These are phyloP conservation scores for Trileptium ribeirensis DNA, from an alignment of 2,888 invertebrate genomes.

Conservation along the genomic window DNA sequence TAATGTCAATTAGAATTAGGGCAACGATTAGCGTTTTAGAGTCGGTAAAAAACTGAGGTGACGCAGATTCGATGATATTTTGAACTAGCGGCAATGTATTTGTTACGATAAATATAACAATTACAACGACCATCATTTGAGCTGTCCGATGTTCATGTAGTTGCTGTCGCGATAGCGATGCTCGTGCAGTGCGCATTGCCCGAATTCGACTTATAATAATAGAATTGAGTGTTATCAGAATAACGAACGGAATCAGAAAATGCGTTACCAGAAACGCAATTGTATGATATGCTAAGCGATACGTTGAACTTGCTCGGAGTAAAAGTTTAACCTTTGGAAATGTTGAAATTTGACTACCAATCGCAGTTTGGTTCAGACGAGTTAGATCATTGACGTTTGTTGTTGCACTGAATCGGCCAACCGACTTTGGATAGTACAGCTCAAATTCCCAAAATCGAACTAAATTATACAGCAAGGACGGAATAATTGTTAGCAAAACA, in stretches of 20 bases:
- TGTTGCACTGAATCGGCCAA: neutral
- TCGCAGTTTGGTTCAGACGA: neutral
- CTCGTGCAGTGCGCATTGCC: neutral
- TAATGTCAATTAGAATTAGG: conserved; percentile 1
- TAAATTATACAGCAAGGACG: neutral
- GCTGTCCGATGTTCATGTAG: conserved; percentile 9
- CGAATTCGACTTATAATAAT: neutral
- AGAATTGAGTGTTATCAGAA: neutral
- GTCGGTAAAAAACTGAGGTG: neutral
- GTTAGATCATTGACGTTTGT: neutral
- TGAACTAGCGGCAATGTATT: conserved; percentile 15
- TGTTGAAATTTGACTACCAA: neutral
- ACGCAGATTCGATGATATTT: neutral
- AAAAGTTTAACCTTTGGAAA: neutral
- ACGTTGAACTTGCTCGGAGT: neutral
- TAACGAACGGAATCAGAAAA: conserved; percentile 10
- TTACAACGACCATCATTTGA: conserved; percentile 11
- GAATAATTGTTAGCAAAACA: neutral
- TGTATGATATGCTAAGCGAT: neutral
- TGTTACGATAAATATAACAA: neutral
- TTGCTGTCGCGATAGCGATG: neutral
- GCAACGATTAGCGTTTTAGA: neutral
- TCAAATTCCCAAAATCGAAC: conserved; percentile 14
- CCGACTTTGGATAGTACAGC: neutral
- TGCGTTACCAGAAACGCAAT: neutral